These are phyloP conservation scores for Coleophora deauratella DNA, from an alignment of 2,888 invertebrate species.

Conservation along the genomic window DNA sequence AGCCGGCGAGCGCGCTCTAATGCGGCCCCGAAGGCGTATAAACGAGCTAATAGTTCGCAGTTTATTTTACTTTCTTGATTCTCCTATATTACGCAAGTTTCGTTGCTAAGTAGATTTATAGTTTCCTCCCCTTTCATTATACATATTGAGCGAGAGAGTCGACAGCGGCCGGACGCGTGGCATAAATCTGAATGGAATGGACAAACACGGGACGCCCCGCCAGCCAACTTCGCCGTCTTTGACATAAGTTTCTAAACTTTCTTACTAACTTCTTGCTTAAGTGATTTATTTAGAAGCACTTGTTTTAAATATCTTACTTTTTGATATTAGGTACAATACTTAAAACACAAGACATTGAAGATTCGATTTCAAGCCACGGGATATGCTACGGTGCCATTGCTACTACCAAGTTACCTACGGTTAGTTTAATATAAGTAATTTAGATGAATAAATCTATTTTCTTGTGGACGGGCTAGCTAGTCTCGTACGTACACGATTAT, in stretches of 20 bases:
- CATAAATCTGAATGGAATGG: constrained; percentile 71
- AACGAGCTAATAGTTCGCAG: constrained; percentile 47
- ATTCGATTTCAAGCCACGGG: no score
- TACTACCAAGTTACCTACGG: no score
- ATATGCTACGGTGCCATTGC: no score
- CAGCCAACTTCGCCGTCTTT: constrained; percentile 38
- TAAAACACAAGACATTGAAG: no score
- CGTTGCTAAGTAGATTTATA: constrained; percentile 67
- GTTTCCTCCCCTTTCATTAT: constrained; percentile 73
- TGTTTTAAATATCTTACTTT: no score
- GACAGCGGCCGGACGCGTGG: constrained; percentile 38
- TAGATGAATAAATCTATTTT: no score
- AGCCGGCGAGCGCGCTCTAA: constrained; percentile 28
- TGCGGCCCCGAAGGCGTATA: constrained; percentile 31
- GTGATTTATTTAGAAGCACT: no score
- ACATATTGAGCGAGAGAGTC: constrained; percentile 48
- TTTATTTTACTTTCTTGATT: constrained; percentile 53
- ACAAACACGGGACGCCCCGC: constrained; percentile 24
- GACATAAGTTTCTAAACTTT: constrained; percentile 42
- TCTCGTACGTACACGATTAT: background rate
- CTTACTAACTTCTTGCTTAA: constrained; percentile 4
- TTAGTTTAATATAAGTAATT: no score
- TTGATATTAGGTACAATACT: no score
- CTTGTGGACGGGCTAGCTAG: no score
- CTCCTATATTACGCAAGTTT: constrained; percentile 63